A percentile compares a stretch with the other conserved stretches of the same genome.
phyloP scores from a whole-genome alignment of 2,113 vertebrate species.

The Boulengeromyrus knoepffleri region DNA sequence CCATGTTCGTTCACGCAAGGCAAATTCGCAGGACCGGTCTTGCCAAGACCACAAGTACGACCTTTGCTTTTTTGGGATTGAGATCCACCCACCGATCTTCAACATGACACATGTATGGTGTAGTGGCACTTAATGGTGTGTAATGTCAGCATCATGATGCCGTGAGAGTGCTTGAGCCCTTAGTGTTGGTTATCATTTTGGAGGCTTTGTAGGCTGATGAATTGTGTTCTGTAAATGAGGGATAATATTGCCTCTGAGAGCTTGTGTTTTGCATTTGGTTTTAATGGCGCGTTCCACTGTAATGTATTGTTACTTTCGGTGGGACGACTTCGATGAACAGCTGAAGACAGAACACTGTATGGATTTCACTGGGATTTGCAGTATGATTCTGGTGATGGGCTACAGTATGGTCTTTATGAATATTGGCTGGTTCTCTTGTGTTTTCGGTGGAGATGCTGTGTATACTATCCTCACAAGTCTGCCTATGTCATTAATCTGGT shows the following conservation, averaged over 20 bases:
- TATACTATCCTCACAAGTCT: constrained; percentile 33
- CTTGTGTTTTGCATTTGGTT: neutral
- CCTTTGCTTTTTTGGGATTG: neutral
- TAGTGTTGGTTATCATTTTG: neutral
- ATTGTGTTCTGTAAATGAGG: neutral
- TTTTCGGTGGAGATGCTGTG: constrained; percentile 34
- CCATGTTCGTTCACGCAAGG: neutral
- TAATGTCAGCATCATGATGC: neutral
- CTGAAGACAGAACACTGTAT: neutral
- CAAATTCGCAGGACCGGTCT: neutral
- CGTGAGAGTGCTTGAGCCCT: neutral
- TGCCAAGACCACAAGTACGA: neutral
- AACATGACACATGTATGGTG: neutral
- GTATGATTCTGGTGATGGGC: neutral
- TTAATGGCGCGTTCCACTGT: neutral
- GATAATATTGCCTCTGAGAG: neutral
- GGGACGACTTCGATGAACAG: neutral
- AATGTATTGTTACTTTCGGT: neutral
- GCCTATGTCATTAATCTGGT: constrained; percentile 64
- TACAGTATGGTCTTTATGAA: constrained; percentile 21
- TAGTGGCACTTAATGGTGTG: neutral
- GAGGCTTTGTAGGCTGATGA: neutral
- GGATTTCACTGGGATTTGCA: neutral
- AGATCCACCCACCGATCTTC: neutral
- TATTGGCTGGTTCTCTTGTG: constrained; percentile 39